Evolutionary conservation across 2,797 vertebrate species (phyloP).

Genomic region (Cuculus canorus): DNA sequence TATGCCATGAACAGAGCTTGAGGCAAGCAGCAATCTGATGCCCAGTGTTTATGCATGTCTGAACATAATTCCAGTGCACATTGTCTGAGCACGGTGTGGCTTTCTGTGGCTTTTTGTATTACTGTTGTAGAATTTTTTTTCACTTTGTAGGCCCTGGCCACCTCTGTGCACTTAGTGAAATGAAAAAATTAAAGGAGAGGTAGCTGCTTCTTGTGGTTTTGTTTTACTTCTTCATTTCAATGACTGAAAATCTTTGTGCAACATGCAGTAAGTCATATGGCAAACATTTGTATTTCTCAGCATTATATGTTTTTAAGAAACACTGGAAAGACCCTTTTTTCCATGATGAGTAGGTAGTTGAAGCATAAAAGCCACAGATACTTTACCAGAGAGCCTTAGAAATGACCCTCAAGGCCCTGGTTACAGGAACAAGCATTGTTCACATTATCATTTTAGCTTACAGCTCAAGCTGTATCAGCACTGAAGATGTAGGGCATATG

Average conservation of each 20-base stretch:
- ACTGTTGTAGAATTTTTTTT: not conserved
- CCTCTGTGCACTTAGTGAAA: not conserved
- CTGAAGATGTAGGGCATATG: not conserved
- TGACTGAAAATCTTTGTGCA: slow-evolving; percentile 28
- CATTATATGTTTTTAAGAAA: slow-evolving; percentile 47
- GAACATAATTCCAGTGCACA: not conserved
- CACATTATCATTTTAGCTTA: not conserved
- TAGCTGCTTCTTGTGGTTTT: not conserved
- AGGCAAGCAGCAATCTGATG: not conserved
- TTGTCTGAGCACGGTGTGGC: not conserved
- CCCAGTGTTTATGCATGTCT: not conserved
- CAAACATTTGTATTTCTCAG: slow-evolving; percentile 34
- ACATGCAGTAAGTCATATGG: slow-evolving; percentile 49
- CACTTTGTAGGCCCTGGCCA: not conserved
- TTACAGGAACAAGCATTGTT: slow-evolving; percentile 40
- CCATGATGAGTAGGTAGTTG: slow-evolving; percentile 33
- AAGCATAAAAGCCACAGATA: slow-evolving; percentile 35
- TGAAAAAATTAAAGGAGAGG: slow-evolving; percentile 2
- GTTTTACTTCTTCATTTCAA: slow-evolving; percentile 59
- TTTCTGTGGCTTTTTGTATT: not conserved
- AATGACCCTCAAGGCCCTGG: slow-evolving; percentile 28
- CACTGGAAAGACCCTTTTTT: slow-evolving; percentile 55
- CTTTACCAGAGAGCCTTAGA: slow-evolving; percentile 31
- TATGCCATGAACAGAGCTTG: not conserved
- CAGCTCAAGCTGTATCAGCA: not conserved